phyloP scores from a whole-genome alignment of 2,113 vertebrate species.

The Eidolon helvum region DNA sequence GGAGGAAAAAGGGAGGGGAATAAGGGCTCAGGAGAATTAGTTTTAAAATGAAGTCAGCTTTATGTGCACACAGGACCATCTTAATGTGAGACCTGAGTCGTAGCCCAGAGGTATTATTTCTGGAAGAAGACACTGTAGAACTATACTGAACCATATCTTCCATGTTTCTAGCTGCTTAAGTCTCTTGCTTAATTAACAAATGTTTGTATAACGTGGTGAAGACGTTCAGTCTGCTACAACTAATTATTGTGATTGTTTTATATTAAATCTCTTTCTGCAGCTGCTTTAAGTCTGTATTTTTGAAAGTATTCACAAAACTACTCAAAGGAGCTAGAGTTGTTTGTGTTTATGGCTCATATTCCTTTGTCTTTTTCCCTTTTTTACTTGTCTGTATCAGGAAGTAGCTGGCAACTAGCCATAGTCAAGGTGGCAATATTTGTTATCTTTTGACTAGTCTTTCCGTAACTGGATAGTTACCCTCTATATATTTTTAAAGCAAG shows the following conservation, averaged over 20 bases:
- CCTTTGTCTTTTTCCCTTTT: neutral
- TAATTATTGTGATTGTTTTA: neutral
- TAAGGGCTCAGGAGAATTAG: too few relatives aligned
- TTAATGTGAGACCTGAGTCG: neutral
- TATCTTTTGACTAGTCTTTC: constrained; percentile 5
- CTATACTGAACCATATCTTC: neutral
- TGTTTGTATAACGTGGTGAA: neutral
- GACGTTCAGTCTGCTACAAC: neutral
- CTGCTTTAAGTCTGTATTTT: neutral
- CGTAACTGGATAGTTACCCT: neutral
- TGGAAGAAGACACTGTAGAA: neutral
- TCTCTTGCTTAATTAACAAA: neutral
- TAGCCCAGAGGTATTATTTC: neutral
- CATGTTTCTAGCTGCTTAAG: neutral
- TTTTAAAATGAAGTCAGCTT: neutral
- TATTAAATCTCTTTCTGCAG: neutral
- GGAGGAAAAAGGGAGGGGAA: neutral
- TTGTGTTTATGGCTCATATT: neutral
- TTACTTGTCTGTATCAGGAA: neutral
- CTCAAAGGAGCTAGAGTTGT: neutral
- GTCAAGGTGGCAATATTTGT: neutral
- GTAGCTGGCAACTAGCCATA: neutral
- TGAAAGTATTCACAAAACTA: neutral
- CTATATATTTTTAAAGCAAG: neutral
- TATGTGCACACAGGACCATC: neutral